These are phyloP conservation scores for Nibea albiflora DNA, from an alignment of 2,113 vertebrate genomes.

Conservation along the genomic window DNA sequence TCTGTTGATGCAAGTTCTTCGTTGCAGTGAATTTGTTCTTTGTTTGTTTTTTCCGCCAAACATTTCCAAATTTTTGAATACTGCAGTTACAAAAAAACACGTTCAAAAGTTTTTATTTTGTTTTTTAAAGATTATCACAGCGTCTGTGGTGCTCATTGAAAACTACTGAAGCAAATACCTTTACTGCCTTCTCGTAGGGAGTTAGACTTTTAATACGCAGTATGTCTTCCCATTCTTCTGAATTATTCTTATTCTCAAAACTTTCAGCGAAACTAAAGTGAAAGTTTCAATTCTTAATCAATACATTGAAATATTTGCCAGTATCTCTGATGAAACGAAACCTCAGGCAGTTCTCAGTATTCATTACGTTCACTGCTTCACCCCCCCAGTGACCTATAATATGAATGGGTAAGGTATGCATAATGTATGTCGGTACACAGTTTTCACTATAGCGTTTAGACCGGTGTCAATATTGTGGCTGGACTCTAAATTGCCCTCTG, in stretches of 20 bases:
- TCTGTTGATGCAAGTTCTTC: background rate
- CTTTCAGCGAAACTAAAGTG: background rate
- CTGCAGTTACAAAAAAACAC: background rate
- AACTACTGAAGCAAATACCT: background rate
- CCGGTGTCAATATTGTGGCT: background rate
- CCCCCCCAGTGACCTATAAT: background rate
- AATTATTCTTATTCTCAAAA: background rate
- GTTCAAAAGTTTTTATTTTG: background rate
- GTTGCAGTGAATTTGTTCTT: constrained; percentile 3
- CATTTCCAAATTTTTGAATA: no score
- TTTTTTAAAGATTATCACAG: background rate
- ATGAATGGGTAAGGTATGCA: constrained; percentile 28
- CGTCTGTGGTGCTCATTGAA: background rate
- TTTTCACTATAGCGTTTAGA: background rate
- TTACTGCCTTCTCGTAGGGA: background rate
- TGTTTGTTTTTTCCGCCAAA: background rate
- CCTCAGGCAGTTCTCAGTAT: background rate
- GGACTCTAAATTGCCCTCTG: background rate
- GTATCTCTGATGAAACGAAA: background rate
- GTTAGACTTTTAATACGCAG: background rate
- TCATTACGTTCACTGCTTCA: background rate
- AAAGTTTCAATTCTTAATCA: background rate
- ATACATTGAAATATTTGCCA: background rate
- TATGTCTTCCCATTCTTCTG: background rate
- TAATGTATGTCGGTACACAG: constrained; percentile 20